These are phyloP conservation scores for Drosophila pegasa DNA, from an alignment of 2,888 invertebrate genomes.

Conservation along the genomic window DNA sequence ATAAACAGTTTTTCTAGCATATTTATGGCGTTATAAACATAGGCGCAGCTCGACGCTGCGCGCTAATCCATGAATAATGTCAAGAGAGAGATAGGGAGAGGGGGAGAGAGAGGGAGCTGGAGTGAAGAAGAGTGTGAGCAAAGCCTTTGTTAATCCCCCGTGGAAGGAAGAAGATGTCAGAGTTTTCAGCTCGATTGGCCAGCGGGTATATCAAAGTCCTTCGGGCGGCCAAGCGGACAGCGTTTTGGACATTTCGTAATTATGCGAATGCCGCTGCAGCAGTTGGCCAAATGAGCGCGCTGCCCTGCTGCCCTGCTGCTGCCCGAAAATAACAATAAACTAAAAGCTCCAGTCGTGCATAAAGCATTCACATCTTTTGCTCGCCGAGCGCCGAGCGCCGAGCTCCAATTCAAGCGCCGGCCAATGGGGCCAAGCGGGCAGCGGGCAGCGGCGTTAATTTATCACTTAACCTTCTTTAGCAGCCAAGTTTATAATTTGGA, in stretches of 20 bases:
- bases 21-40: background rate
- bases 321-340: conserved; percentile 75
- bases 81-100: too few relatives aligned
- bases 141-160: background rate
- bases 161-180: background rate
- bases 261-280: conserved; percentile 29
- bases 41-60: background rate
- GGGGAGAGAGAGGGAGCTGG: too few relatives aligned
- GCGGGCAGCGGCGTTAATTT: conserved; percentile 73
- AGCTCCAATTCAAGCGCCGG: conserved; percentile 46
- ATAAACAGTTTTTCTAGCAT: background rate
- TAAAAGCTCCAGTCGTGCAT: conserved; percentile 78
- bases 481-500: conserved; percentile 79
- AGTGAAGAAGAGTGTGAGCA: background rate
- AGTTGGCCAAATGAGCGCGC: conserved; percentile 14
- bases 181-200: conserved; percentile 25
- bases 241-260: conserved; percentile 49
- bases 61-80: conserved; percentile 1
- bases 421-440: conserved; percentile 49
- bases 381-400: conserved; percentile 27
- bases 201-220: conserved; percentile 17
- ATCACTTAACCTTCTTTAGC: conserved; percentile 79
- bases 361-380: conserved; percentile 70
- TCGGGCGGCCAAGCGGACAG: background rate
- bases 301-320: conserved; percentile 23